Conservation (phyloP, 2,797 vertebrate genomes). For the Hirundo rustica region DNA sequence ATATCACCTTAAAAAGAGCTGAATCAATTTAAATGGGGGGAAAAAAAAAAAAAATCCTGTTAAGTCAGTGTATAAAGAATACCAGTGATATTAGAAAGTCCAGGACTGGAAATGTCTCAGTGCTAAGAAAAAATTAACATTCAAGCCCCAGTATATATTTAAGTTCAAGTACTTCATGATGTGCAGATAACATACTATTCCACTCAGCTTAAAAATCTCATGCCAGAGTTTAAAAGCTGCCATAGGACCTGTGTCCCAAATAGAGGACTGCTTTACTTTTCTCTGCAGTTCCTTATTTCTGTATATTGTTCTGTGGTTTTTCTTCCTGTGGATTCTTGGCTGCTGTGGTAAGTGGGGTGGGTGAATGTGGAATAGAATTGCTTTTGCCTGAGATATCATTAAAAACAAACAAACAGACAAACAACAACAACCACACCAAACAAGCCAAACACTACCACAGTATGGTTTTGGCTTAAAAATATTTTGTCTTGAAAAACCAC, state of each 20-base stretch:
- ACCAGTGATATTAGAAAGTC: background rate
- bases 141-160: background rate
- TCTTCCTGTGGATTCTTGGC: background rate
- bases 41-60: background rate
- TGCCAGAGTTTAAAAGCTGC: background rate
- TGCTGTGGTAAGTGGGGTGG: background rate
- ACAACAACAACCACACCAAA: background rate
- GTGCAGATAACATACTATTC: background rate
- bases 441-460: background rate
- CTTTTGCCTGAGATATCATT: background rate
- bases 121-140: background rate
- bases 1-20: background rate
- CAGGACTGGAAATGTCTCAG: background rate
- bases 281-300: background rate
- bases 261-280: background rate
- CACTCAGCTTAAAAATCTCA: background rate
- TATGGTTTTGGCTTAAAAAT: background rate
- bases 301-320: background rate
- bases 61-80: background rate
- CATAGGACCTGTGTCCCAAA: background rate
- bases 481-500: constrained; percentile 9
- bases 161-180: background rate
- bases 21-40: background rate
- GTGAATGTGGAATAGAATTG: background rate
- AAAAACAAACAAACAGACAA: background rate